Conservation (phyloP, 2,113 vertebrate genomes). For the Strix uralensis region DNA sequence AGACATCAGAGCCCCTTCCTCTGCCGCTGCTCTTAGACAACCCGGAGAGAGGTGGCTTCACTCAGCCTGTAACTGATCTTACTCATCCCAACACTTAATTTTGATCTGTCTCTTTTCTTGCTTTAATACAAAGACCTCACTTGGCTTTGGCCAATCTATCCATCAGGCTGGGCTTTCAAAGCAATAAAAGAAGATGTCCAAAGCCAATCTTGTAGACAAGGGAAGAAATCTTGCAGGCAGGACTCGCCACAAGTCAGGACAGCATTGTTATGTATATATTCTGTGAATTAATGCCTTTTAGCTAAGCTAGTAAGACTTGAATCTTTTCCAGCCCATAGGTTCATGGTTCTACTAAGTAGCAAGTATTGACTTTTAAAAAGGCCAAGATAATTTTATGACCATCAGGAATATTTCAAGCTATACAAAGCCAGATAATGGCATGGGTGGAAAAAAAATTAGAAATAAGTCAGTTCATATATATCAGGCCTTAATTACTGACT, state of each 20-base stretch:
- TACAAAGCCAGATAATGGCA: constrained; percentile 16
- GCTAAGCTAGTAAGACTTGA: not conserved
- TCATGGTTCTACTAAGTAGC: constrained; percentile 1
- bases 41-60: not conserved
- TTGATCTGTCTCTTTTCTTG: not conserved
- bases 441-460: no score
- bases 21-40: not conserved
- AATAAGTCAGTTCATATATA: not conserved
- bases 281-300: constrained; percentile 24
- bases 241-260: not conserved
- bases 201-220: not conserved
- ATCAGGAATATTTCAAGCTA: constrained; percentile 12
- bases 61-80: not conserved
- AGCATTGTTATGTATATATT: not conserved
- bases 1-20: not conserved
- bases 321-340: not conserved
- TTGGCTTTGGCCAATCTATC: not conserved
- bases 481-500: constrained; percentile 9
- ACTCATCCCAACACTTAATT: not conserved
- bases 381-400: constrained; percentile 32
- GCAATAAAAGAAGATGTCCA: not conserved
- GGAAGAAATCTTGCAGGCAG: not conserved
- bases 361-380: constrained; percentile 47
- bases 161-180: not conserved
- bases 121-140: not conserved